These are phyloP conservation scores for Cynopterus brachyotis DNA, from an alignment of 2,113 vertebrate species.

Conservation along the genomic window DNA sequence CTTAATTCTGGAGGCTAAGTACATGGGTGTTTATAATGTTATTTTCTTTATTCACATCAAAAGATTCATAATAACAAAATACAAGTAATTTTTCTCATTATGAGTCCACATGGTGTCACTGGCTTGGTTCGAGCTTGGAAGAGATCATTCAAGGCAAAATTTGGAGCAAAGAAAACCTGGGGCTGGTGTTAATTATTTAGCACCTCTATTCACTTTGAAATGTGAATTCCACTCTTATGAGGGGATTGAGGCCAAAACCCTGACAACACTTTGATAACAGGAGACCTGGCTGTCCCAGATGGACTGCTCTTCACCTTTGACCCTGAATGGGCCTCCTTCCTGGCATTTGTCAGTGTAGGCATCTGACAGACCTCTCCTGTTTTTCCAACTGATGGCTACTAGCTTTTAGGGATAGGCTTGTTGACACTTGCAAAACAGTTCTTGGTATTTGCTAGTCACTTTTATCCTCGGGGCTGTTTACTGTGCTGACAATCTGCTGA, in stretches of 20 bases:
- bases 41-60: constrained; percentile 4
- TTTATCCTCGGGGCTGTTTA: background rate
- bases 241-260: background rate
- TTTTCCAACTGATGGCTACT: background rate
- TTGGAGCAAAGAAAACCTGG: background rate
- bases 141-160: background rate
- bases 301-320: background rate
- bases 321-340: background rate
- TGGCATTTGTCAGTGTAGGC: background rate
- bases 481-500: background rate
- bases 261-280: background rate
- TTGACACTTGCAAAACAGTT: background rate
- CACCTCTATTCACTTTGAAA: constrained; percentile 35
- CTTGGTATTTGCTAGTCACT: background rate
- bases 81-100: background rate
- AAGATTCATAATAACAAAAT: background rate
- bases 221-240: constrained; percentile 11
- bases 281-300: background rate
- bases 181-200: constrained; percentile 57
- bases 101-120: background rate
- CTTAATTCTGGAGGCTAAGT: background rate
- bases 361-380: background rate
- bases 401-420: background rate
- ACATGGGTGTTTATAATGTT: background rate
- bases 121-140: background rate